Conservation (phyloP, 2,888 invertebrate species). For the Drosophila koepferae region DNA sequence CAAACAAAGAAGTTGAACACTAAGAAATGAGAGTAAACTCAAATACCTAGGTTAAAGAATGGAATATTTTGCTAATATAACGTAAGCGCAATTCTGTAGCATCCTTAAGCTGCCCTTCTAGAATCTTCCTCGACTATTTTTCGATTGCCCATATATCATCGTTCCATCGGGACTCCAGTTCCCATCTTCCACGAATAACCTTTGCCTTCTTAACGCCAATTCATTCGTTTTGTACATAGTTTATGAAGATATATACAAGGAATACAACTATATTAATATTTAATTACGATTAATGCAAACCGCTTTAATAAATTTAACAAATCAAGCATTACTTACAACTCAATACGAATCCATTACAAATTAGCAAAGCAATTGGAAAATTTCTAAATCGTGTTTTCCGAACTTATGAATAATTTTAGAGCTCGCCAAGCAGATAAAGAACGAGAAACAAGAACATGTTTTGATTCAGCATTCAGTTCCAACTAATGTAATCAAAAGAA, state of each 20-base stretch:
- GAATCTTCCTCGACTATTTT: slow-evolving; percentile 6
- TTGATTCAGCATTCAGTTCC: slow-evolving; percentile 46
- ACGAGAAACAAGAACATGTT: background rate
- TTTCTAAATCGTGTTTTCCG: slow-evolving; percentile 31
- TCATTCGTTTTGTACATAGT: slow-evolving; percentile 54
- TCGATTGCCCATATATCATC: slow-evolving; percentile 31
- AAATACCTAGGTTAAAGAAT: slow-evolving; percentile 51
- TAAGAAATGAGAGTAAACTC: slow-evolving; percentile 22
- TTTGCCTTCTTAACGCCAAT: slow-evolving; percentile 30
- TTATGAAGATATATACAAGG: slow-evolving; percentile 34
- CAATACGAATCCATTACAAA: slow-evolving; percentile 36
- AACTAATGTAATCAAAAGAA: slow-evolving; percentile 73
- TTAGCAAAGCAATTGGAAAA: slow-evolving; percentile 41
- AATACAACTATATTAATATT: slow-evolving; percentile 18
- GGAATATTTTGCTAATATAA: slow-evolving; percentile 65
- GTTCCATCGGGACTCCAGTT: slow-evolving; percentile 3
- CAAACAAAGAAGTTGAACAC: slow-evolving; percentile 20
- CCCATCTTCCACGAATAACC: slow-evolving; percentile 10
- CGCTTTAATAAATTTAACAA: slow-evolving; percentile 66
- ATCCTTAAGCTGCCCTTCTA: slow-evolving; percentile 31
- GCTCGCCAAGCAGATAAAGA: slow-evolving; percentile 42
- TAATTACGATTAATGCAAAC: slow-evolving; percentile 48
- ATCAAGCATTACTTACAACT: slow-evolving; percentile 30
- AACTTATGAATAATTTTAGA: slow-evolving; percentile 60
- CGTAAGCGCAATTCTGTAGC: slow-evolving; percentile 30